Percentiles rank a stretch among this genome's conserved stretches.
Evolutionary conservation across 2,113 vertebrate species (phyloP).

Genomic region (Rhinoderma darwinii): DNA sequence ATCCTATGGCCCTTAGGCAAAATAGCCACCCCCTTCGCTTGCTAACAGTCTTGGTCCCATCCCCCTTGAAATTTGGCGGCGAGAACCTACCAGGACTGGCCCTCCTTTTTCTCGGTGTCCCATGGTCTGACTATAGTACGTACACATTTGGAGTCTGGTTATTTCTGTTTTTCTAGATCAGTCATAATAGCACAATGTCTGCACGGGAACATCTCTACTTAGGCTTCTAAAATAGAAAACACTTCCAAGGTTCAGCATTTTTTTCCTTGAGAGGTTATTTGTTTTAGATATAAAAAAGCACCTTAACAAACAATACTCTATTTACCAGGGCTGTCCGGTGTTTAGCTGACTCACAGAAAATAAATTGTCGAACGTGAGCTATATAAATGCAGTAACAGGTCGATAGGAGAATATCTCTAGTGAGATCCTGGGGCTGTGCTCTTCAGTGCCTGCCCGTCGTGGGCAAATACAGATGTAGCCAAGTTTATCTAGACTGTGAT

Average conservation of each 20-base stretch:
- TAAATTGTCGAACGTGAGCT: slow-evolving; percentile 30
- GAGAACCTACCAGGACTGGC: too few species aligned
- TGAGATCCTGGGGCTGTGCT: background rate
- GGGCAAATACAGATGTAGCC: too few species aligned
- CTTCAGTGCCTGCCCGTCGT: background rate
- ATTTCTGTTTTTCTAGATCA: background rate
- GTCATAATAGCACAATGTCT: background rate
- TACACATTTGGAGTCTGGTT: background rate
- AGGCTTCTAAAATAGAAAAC: background rate
- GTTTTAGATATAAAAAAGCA: slow-evolving; percentile 11
- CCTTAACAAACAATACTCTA: background rate
- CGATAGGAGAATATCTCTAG: slow-evolving; percentile 18
- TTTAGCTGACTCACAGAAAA: slow-evolving; percentile 42
- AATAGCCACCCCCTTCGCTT: too few species aligned
- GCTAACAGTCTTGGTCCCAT: too few species aligned
- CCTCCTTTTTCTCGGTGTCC: too few species aligned
- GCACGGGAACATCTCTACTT: background rate
- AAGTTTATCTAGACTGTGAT: too few species aligned
- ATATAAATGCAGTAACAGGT: background rate
- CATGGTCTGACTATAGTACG: too few species aligned
- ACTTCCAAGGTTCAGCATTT: slow-evolving; percentile 18
- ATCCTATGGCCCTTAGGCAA: too few species aligned
- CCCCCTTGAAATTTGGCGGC: too few species aligned
- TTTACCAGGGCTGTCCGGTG: slow-evolving; percentile 1
- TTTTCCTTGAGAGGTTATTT: slow-evolving; percentile 38